Conservation (phyloP, 2,888 invertebrate species). For the Hirtodrosophila cameraria region DNA sequence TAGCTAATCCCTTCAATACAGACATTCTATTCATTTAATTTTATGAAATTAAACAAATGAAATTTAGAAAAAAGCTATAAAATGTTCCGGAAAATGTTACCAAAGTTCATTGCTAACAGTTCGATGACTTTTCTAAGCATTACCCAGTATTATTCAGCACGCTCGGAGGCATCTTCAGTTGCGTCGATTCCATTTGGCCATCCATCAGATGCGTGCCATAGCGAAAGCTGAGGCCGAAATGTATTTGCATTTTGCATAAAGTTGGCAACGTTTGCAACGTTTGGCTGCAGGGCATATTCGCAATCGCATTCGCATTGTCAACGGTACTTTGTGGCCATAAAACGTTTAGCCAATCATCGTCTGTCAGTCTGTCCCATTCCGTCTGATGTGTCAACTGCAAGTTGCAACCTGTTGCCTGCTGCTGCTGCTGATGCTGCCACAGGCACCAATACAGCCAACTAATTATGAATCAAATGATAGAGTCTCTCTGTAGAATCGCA, state of each 20-base stretch:
- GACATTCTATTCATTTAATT: too few species aligned
- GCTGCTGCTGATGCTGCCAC: slow-evolving; percentile 3
- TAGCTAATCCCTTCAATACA: too few species aligned
- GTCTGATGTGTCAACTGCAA: slow-evolving; percentile 44
- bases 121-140: slow-evolving; percentile 47
- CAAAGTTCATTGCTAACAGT: slow-evolving; percentile 30
- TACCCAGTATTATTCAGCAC: not conserved
- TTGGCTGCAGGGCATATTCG: slow-evolving; percentile 49
- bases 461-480: slow-evolving; percentile 73
- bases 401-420: slow-evolving; percentile 60
- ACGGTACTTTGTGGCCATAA: slow-evolving; percentile 72
- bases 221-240: slow-evolving; percentile 43
- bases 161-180: slow-evolving; percentile 30
- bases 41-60: too few species aligned
- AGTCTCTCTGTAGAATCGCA: slow-evolving; percentile 26
- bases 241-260: slow-evolving; percentile 72
- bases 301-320: slow-evolving; percentile 54
- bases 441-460: slow-evolving; percentile 53
- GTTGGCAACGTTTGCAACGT: slow-evolving; percentile 60
- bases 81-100: too few species aligned
- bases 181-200: slow-evolving; percentile 51
- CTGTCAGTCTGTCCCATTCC: slow-evolving; percentile 24
- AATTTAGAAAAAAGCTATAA: too few species aligned
- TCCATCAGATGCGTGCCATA: slow-evolving; percentile 53
- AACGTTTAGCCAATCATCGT: slow-evolving; percentile 69